Conservation (phyloP, 2,888 invertebrate species). For the Drosophila monieri region DNA sequence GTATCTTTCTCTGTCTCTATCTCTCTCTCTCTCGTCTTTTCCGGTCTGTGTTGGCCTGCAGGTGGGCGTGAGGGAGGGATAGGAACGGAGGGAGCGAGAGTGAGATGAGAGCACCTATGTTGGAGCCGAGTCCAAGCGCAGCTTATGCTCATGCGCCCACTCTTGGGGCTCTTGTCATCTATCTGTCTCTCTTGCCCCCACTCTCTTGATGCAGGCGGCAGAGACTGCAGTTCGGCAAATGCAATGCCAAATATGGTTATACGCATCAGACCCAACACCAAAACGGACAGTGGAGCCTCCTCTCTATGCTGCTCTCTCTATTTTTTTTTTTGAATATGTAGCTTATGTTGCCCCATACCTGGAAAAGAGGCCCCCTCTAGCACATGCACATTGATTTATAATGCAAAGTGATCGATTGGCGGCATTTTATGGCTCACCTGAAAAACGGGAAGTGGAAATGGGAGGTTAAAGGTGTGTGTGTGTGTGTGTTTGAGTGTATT, state of each 20-base stretch:
- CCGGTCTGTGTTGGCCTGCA: conserved; percentile 43
- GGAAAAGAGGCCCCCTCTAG: background rate
- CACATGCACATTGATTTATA: conserved; percentile 29
- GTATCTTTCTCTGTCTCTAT: background rate
- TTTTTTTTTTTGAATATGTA: conserved; percentile 7
- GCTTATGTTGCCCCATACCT: conserved; percentile 19
- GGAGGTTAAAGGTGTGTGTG: conserved; percentile 40
- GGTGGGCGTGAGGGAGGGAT: background rate
- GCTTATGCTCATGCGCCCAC: conserved; percentile 58
- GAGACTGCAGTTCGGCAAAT: conserved; percentile 61
- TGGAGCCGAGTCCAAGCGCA: conserved; percentile 24
- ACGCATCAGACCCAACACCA: conserved; percentile 47
- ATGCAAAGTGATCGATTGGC: conserved; percentile 43
- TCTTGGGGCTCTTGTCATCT: conserved; percentile 7
- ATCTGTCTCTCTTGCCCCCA: conserved; percentile 11
- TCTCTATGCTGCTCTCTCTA: conserved; percentile 1
- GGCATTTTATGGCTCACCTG: conserved; percentile 43
- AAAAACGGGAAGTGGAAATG: conserved; percentile 44
- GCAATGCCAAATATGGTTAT: conserved; percentile 77
- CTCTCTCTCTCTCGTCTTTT: conserved; percentile 38
- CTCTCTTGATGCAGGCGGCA: conserved; percentile 19
- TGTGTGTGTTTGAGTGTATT: conserved; percentile 11
- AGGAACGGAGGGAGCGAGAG: background rate
- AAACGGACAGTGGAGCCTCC: conserved; percentile 8
- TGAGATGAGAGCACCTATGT: conserved; percentile 12